A percentile compares a stretch with the other conserved stretches of the same genome.
Conservation (phyloP, 2,797 vertebrate genomes). For the Leptoclinus maculatus region DNA sequence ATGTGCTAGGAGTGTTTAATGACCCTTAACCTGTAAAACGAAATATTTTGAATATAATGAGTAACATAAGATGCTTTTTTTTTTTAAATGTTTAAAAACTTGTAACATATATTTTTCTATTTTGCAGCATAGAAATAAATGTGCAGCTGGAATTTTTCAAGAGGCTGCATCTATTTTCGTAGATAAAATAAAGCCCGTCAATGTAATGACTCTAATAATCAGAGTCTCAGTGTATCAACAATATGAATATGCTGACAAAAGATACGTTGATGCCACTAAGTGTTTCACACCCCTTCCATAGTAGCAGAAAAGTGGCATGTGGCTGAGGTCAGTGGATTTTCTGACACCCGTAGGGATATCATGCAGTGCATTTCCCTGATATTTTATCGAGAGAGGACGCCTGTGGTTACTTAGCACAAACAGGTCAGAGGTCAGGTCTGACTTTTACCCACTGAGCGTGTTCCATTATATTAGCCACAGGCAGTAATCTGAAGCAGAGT, state of each 20-base stretch:
- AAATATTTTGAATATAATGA: slow-evolving; percentile 29
- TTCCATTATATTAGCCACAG: slow-evolving; percentile 85
- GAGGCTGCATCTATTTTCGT: background rate
- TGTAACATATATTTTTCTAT: background rate
- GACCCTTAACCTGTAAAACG: slow-evolving; percentile 29
- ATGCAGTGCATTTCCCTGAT: slow-evolving; percentile 79
- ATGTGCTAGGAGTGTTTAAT: slow-evolving; percentile 23
- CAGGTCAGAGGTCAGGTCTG: slow-evolving; percentile 89
- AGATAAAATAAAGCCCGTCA: background rate
- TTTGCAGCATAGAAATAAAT: background rate
- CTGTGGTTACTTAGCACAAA: slow-evolving; percentile 91
- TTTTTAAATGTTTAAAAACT: background rate
- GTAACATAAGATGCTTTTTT: background rate
- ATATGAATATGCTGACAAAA: slow-evolving; percentile 8
- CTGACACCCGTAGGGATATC: slow-evolving; percentile 60
- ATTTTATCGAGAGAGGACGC: slow-evolving; percentile 88
- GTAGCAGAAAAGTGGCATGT: slow-evolving; percentile 32
- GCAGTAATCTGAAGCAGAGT: slow-evolving; percentile 92
- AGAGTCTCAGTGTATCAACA: background rate
- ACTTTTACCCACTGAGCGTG: slow-evolving; percentile 87
- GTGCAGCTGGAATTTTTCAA: background rate
- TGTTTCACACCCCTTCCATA: slow-evolving; percentile 27
- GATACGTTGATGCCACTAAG: slow-evolving; percentile 6
- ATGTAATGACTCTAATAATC: background rate
- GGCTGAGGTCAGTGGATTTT: slow-evolving; percentile 44